Base-by-base conservation (phyloP, 2,888 invertebrate species). In the Spilarctia lutea region DNA sequence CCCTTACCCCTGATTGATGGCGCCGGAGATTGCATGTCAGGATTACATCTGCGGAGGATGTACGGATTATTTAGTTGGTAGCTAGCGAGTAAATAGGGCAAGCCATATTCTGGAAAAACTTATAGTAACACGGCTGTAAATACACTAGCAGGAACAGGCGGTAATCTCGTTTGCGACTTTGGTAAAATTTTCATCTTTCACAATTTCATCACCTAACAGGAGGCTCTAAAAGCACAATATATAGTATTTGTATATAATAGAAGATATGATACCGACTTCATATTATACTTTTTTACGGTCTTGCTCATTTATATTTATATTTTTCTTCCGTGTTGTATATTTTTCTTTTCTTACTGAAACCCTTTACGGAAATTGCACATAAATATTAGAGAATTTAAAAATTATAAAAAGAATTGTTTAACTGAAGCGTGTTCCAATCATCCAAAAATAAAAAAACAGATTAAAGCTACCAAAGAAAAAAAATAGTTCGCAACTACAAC, bases 1-100 rank as follows among this genome's bases (percentile, higher is more conserved):
- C 84, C 81, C 84, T 83, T 73, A 56, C 85, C 78, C 79, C 85
- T 94, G 94, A 94, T 94, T 94, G 94, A 94, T 94, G 91, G 92
- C 88, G 85, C 90, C 93, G 94, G 94, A 94, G 94, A 94, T 94
- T 94, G 94, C 94, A 93, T 93, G 94, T 93, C 94, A 93, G 93
- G 94, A 94, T 94, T 94, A 94, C 92, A 94, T 93, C 93, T 93
- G 91, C 89, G 90, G 89, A 91, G 94, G 93, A 94, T 93, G 92
- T 94, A 88, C 90, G 93, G 93, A 92, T 94, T 94, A 94, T 94
- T 93, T 93, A 93, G 94, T 91, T 91, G 87, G 88, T 91, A 87
- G 88, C 88, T 56, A 87, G 87, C 83, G 88, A 82, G 88, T 91
- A 90, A 92, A 93, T 93, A 91, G 89, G 90, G 89, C 88, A 83